Evolutionary conservation across 2,888 invertebrate genomes (phyloP).

Genomic region (Epirrhoe alternata): DNA sequence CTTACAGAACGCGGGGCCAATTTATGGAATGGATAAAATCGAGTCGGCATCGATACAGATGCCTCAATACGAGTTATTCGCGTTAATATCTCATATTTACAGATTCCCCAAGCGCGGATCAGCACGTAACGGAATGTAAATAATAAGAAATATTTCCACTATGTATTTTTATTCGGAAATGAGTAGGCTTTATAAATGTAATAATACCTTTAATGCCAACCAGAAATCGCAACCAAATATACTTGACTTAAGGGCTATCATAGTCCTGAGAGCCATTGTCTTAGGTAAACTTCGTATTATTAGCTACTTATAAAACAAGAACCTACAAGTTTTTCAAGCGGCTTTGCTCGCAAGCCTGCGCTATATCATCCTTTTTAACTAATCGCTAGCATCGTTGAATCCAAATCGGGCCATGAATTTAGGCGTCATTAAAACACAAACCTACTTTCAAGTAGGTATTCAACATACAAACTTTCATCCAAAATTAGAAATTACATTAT

Average conservation of each 20-base stretch:
- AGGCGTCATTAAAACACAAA: no score
- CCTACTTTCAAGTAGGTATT: no score
- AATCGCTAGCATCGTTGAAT: no score
- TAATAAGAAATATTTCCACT: constrained; percentile 50
- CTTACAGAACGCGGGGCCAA: constrained; percentile 51
- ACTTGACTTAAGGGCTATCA: constrained; percentile 56
- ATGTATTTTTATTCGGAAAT: constrained; percentile 56
- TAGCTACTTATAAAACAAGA: constrained; percentile 18
- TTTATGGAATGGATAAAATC: constrained; percentile 49
- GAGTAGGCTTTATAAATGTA: constrained; percentile 60
- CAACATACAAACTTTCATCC: no score
- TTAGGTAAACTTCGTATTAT: constrained; percentile 51
- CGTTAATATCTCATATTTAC: constrained; percentile 42
- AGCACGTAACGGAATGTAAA: constrained; percentile 41
- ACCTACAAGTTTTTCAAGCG: no score
- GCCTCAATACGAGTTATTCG: constrained; percentile 16
- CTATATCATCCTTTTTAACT: no score
- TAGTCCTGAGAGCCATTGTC: constrained; percentile 53
- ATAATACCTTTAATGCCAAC: constrained; percentile 72
- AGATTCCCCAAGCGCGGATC: constrained; percentile 45
- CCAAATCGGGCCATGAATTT: no score
- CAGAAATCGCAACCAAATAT: constrained; percentile 63
- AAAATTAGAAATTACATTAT: no score
- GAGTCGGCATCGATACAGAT: constrained; percentile 25
- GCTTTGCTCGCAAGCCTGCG: no score